phyloP scores from a whole-genome alignment of 1,140 invertebrate species.

The Ptiloglossa arizonensis region DNA sequence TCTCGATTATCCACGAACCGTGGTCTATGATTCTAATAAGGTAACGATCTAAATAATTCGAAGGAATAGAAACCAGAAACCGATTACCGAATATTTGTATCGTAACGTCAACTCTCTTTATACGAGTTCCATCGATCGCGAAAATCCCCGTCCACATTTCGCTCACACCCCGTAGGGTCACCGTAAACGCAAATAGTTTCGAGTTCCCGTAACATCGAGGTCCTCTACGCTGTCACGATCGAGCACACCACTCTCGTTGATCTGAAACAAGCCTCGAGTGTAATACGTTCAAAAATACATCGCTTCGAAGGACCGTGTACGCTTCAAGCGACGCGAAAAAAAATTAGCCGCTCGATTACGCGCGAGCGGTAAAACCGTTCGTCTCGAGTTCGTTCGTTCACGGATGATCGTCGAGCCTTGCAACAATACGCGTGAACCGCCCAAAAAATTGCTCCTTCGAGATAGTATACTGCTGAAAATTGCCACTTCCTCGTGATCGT shows the following conservation, averaged over 20 bases:
- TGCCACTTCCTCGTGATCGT: not conserved
- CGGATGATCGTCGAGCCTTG: not conserved
- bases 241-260: not conserved
- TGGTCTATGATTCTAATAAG: too few relatives aligned
- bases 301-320: conserved; percentile 32
- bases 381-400: conserved; percentile 6
- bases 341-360: conserved; percentile 18
- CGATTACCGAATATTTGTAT: too few relatives aligned
- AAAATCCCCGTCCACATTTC: too few relatives aligned
- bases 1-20: too few relatives aligned
- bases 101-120: too few relatives aligned
- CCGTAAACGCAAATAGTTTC: too few relatives aligned
- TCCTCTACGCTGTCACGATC: not conserved
- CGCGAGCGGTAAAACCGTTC: conserved; percentile 32
- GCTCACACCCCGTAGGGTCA: too few relatives aligned
- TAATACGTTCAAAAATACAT: conserved; percentile 57
- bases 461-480: conserved; percentile 11
- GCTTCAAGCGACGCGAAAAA: not conserved
- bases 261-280: conserved; percentile 58
- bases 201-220: not conserved
- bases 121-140: too few relatives aligned
- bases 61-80: too few relatives aligned
- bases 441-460: not conserved
- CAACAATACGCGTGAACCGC: conserved; percentile 23
- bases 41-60: too few relatives aligned